Base-by-base conservation (phyloP, 2,113 vertebrate genomes). In the Sapajus apella region DNA sequence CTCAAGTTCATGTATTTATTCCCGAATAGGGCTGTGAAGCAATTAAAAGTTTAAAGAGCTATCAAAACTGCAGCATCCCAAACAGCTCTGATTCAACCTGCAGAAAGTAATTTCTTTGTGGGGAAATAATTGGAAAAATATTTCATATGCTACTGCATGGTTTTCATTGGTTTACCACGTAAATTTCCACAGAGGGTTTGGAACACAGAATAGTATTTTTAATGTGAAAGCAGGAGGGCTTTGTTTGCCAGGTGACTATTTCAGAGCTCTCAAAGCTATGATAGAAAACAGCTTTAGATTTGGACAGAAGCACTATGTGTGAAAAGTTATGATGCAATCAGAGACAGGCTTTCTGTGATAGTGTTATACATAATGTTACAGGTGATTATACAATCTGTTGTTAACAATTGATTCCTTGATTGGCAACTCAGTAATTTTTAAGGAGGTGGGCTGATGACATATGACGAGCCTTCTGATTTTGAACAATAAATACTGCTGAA, bases 231-330 rank as follows among this genome's bases (percentile, higher is more conserved):
- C 23, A 40, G n/a, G 56, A 50, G 5, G 13, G n/a, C 30, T 97
- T 94, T 32, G 35, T 90, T 81, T 97, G 88, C 58, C 83, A 95
- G 73, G 88, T 94, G 79, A 79, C 43, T 96, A 75, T 95, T 97
- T 97, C 90, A 95, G 96, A 92, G 9, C 43, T 58, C 87, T 75
- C 70, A 23, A 27, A 73, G 21, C 40, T 90, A 27, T 77, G 90
- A 91, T 84, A 68, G 64, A 91, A 96, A 96, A 77, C 75, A 97
- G 82, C 32, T 96, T 81, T 94, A 75, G 37, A 13, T 96, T 70
- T 81, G 90, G 45, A 77, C 45, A 76, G 43, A 25, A 83, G 35
- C n/a, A 95, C 40, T 68, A 27, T 17, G 9, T 80, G 61, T 94
- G 95, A 92, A 90, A 96, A 86, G 50, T 45, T 80, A 47, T 23